phyloP scores from a whole-genome alignment of 2,888 invertebrate genomes.

The Idaea dimidiata region DNA sequence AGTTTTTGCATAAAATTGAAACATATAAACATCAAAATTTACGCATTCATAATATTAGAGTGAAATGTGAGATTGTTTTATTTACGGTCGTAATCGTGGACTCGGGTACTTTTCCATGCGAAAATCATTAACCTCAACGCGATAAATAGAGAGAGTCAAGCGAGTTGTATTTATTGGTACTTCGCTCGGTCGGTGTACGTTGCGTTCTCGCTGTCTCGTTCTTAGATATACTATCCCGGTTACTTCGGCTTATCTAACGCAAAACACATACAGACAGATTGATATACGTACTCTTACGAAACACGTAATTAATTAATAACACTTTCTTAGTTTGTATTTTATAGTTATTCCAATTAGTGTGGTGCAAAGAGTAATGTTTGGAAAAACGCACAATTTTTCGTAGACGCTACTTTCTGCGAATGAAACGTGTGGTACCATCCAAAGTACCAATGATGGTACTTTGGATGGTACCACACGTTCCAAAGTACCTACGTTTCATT shows the following conservation, averaged over 20 bases:
- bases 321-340: background rate
- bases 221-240: constrained; percentile 18
- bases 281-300: constrained; percentile 17
- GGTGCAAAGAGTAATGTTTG: no score
- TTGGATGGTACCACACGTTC: no score
- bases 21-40: no score
- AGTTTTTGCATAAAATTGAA: no score
- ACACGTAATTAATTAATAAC: background rate
- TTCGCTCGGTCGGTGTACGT: constrained; percentile 3
- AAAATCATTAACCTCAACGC: constrained; percentile 64
- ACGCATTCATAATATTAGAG: no score
- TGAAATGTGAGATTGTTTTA: constrained; percentile 65
- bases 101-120: constrained; percentile 71
- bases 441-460: no score
- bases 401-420: no score
- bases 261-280: constrained; percentile 20
- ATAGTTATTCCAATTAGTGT: no score
- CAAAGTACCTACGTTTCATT: no score
- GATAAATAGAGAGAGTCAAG: constrained; percentile 54
- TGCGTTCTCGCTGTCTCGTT: constrained; percentile 3
- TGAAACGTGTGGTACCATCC: no score
- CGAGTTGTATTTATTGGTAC: constrained; percentile 24
- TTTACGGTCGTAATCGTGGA: constrained; percentile 50
- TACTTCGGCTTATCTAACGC: constrained; percentile 15
- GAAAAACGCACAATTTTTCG: no score